These are phyloP conservation scores for Vespertilio murinus DNA, from an alignment of 2,797 vertebrate species.

Conservation along the genomic window DNA sequence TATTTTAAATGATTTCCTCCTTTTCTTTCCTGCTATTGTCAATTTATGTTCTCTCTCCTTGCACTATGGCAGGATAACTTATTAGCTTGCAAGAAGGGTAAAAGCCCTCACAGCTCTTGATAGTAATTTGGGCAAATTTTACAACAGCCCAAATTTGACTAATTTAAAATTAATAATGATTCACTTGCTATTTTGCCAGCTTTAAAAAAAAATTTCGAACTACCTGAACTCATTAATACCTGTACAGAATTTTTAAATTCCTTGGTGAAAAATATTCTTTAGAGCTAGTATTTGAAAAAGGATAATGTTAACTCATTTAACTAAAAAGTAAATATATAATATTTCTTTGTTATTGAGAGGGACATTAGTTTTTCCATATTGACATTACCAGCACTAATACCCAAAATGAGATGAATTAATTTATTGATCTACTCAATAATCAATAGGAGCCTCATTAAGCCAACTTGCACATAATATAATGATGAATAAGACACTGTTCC, in stretches of 20 bases:
- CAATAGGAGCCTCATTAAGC: background rate
- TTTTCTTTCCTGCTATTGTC: background rate
- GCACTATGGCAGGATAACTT: background rate
- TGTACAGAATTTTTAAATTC: background rate
- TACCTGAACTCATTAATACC: background rate
- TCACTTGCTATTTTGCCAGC: background rate
- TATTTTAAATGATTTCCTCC: background rate
- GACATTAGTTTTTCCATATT: background rate
- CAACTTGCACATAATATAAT: background rate
- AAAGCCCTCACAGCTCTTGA: background rate
- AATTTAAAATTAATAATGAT: background rate
- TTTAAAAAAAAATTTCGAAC: background rate
- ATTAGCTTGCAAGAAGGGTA: background rate
- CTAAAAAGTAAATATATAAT: background rate
- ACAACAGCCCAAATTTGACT: background rate
- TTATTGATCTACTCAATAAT: background rate
- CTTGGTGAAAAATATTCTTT: background rate
- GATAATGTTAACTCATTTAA: background rate
- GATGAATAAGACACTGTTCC: background rate
- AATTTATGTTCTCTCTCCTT: background rate
- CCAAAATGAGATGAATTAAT: background rate
- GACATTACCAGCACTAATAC: background rate
- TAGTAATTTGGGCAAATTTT: background rate
- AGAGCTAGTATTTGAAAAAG: background rate
- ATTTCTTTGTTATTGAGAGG: background rate